Conservation (phyloP, 1,140 invertebrate species). For the Cydia pomonella region DNA sequence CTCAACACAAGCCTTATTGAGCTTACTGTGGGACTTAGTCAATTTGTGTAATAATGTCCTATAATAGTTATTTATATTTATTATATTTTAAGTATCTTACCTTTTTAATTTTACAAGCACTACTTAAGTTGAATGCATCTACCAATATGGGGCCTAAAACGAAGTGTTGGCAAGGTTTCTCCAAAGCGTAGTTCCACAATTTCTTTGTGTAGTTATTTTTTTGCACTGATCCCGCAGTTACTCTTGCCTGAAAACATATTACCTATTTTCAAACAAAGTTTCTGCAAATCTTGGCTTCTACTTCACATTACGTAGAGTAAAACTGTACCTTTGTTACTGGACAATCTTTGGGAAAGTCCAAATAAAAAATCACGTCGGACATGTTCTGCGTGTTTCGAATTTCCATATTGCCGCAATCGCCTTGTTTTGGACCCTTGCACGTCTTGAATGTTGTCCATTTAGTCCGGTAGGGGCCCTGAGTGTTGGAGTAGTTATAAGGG, state of each 20-base stretch:
- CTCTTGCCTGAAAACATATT: slow-evolving; percentile 54
- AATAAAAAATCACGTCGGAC: slow-evolving; percentile 52
- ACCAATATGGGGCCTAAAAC: slow-evolving; percentile 60
- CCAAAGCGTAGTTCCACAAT: slow-evolving; percentile 60
- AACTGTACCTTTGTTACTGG: slow-evolving; percentile 53
- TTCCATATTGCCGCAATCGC: slow-evolving; percentile 51
- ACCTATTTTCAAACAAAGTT: background rate
- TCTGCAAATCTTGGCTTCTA: background rate
- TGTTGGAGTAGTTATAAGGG: slow-evolving; percentile 20
- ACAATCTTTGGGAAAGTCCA: slow-evolving; percentile 61
- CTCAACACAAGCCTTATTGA: no score
- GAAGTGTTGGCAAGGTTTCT: slow-evolving; percentile 69
- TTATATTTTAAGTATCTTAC: slow-evolving; percentile 51
- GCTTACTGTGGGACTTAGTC: no score
- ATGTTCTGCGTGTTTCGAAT: slow-evolving; percentile 55
- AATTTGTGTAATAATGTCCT: no score
- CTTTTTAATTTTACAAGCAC: slow-evolving; percentile 59
- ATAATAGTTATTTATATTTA: no score
- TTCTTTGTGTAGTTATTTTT: slow-evolving; percentile 52
- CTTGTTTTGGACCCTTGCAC: slow-evolving; percentile 64
- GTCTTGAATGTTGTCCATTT: slow-evolving; percentile 53
- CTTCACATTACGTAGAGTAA: background rate
- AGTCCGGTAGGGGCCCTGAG: slow-evolving; percentile 59
- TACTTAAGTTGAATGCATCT: slow-evolving; percentile 60
- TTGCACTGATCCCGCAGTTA: slow-evolving; percentile 53